Percentiles rank a stretch among this genome's conserved stretches.
phyloP scores from a whole-genome alignment of 2,797 vertebrate species.

The Takifugu rubripes region DNA sequence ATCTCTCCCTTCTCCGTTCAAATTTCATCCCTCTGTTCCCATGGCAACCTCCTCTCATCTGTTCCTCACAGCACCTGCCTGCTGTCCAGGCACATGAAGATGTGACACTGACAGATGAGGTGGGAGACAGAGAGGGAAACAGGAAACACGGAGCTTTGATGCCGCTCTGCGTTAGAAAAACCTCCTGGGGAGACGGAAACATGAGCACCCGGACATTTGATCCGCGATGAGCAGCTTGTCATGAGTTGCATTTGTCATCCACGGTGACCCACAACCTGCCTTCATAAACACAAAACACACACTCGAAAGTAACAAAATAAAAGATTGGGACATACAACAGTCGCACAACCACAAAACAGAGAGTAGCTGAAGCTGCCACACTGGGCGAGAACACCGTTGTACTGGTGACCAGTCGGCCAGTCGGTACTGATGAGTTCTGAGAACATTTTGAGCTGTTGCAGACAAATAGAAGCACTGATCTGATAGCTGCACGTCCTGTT shows the following conservation, averaged over 20 bases:
- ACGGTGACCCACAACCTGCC: constrained; percentile 34
- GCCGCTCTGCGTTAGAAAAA: constrained; percentile 35
- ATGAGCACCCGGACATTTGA: constrained; percentile 21
- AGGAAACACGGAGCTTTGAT: constrained; percentile 22
- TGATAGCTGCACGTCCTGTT: too few relatives aligned
- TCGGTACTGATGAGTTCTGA: too few relatives aligned
- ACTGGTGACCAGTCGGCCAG: not conserved
- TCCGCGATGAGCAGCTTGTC: not conserved
- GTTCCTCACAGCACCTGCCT: constrained; percentile 64
- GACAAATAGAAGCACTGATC: too few relatives aligned
- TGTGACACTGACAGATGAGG: constrained; percentile 62
- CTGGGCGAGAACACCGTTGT: constrained; percentile 8
- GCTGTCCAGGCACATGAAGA: constrained; percentile 66
- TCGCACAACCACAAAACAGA: constrained; percentile 28
- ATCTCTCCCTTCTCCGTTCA: constrained; percentile 14
- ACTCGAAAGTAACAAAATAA: constrained; percentile 18
- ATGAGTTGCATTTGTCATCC: not conserved
- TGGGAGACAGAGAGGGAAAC: constrained; percentile 18
- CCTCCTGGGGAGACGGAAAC: constrained; percentile 49
- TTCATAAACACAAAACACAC: constrained; percentile 31
- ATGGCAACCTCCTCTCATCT: constrained; percentile 59
- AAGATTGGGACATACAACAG: constrained; percentile 14
- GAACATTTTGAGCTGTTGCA: too few relatives aligned
- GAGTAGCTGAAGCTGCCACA: constrained; percentile 5
- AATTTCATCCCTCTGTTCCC: constrained; percentile 51